phyloP scores from a whole-genome alignment of 2,888 invertebrate species.

The Tridacna gigas region DNA sequence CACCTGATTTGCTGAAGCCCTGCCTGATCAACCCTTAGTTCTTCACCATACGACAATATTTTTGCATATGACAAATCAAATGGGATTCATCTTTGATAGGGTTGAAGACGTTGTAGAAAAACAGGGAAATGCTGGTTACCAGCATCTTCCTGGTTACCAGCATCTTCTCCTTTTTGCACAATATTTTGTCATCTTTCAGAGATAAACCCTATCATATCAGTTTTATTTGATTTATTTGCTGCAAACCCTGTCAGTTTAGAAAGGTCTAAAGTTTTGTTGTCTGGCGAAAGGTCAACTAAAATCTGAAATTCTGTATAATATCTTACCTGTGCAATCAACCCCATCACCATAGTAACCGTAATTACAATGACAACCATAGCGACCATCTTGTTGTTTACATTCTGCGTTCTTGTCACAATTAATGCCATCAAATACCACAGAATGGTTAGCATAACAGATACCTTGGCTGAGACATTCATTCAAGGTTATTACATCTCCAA shows the following conservation, averaged over 20 bases:
- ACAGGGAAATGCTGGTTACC: background rate
- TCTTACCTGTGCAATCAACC: constrained; percentile 61
- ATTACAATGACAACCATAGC: constrained; percentile 73
- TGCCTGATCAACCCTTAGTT: too few species aligned
- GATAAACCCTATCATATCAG: too few species aligned
- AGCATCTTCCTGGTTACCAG: background rate
- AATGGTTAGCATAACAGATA: constrained; percentile 49
- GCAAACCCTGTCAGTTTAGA: too few species aligned
- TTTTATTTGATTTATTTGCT: too few species aligned
- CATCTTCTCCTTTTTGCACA: too few species aligned
- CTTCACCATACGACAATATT: too few species aligned
- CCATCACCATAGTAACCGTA: constrained; percentile 70
- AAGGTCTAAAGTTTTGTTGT: too few species aligned
- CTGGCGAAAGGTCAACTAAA: too few species aligned
- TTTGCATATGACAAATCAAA: too few species aligned
- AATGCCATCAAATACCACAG: constrained; percentile 32
- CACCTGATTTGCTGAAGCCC: too few species aligned
- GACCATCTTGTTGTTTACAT: constrained; percentile 65
- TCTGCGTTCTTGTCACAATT: constrained; percentile 65
- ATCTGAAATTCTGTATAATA: background rate
- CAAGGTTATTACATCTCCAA: constrained; percentile 51
- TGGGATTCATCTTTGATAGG: too few species aligned
- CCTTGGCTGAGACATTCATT: constrained; percentile 43
- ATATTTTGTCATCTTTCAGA: too few species aligned
- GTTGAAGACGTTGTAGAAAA: background rate